Base-by-base conservation (phyloP, 2,113 vertebrate genomes). In the Corvus hawaiiensis region DNA sequence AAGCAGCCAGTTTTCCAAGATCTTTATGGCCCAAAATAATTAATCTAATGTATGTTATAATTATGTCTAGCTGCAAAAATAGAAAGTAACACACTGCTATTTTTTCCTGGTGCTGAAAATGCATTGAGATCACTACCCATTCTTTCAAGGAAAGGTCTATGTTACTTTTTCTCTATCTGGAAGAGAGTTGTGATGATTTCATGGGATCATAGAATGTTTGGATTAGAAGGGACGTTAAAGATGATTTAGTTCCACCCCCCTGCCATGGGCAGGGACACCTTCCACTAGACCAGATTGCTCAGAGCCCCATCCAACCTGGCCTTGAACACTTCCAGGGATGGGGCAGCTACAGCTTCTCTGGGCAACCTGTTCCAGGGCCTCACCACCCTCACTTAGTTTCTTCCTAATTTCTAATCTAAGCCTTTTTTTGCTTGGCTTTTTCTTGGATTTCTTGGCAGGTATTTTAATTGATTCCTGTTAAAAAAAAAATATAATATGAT, bases 51-150 rank as follows among this genome's bases (percentile, higher is more conserved):
- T 75, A 27, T 64, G n/a, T 71, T 82, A 58, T 80, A 96, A 93
- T 94, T 94, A 94, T 1, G 5, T 64, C 91, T 95, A 67, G 28
- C 11, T 91, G 55, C 51, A 76, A 76, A 94, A 96, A 58, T 76
- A 90, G 84, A 75, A 91, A 94, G 46, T 66, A 76, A 62, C 87
- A 52, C 13, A 44, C 14, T 43, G 63, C 77, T 89, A 20, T 68
- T 79, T 91, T 84, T 82, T 27, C 6, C 54, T 43, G 32, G 14
- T 39, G 35, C 51, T 41, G 77, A 56, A 93, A 95, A 84, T 49
- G 12, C n/a, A 82, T 41, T 76, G 46, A 91, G 77, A 74, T 84
- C 74, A 55, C 56, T 58, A 7, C 24, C 22, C 1, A 8, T 44
- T 63, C 41, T 94, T 93, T 95, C 32, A 76, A 84, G 46, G 71